Percentiles rank a stretch among this genome's conserved stretches.
Evolutionary conservation across 2,888 invertebrate species (phyloP).

Genomic region (Agrilus cyanescens): DNA sequence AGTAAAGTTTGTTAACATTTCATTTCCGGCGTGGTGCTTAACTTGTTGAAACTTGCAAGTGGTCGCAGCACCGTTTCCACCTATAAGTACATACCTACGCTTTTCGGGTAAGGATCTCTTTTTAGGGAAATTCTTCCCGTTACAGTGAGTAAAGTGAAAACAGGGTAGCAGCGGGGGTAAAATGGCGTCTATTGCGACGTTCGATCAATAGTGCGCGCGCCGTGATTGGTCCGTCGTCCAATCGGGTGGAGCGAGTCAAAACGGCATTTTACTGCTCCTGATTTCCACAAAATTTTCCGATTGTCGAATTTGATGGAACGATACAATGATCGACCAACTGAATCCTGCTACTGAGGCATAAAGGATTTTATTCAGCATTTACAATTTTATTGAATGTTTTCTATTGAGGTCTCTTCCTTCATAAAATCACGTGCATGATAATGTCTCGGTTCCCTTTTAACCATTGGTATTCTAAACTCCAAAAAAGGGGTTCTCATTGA

Average conservation of each 20-base stretch:
- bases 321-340: too few relatives aligned
- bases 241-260: constrained; percentile 27
- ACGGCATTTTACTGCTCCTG: constrained; percentile 30
- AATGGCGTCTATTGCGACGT: constrained; percentile 35
- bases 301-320: constrained; percentile 18
- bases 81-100: neutral
- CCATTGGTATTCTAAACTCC: too few relatives aligned
- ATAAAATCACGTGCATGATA: too few relatives aligned
- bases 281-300: constrained; percentile 24
- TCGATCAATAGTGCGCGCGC: constrained; percentile 35
- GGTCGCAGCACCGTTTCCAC: neutral
- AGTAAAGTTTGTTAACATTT: too few relatives aligned
- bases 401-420: too few relatives aligned
- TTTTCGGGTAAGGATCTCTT: neutral
- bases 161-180: constrained; percentile 25
- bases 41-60: too few relatives aligned
- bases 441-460: too few relatives aligned
- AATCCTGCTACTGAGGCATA: constrained; percentile 2
- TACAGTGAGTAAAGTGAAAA: too few relatives aligned
- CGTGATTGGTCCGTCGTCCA: constrained; percentile 31
- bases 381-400: too few relatives aligned
- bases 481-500: too few relatives aligned
- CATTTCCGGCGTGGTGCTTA: too few relatives aligned
- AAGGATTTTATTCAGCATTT: constrained; percentile 1
- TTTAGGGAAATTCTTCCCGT: neutral